These are phyloP conservation scores for Platorchestia sp. DNA, from an alignment of 1,140 invertebrate species.

Conservation along the genomic window DNA sequence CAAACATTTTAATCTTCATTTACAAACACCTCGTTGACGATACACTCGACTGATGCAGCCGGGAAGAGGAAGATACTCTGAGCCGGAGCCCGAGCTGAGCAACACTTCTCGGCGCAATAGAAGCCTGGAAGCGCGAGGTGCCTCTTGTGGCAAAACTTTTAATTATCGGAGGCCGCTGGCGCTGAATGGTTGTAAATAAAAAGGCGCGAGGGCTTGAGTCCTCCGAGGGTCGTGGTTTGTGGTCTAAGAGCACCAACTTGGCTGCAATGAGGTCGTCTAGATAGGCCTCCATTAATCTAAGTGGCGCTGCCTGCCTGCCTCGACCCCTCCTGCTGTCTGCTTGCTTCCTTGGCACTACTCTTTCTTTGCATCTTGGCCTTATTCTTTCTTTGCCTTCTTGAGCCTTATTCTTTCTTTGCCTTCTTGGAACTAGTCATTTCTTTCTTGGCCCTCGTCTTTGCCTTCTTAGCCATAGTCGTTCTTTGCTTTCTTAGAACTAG, in stretches of 20 bases:
- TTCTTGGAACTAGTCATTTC: neutral
- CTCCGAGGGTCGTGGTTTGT: constrained; percentile 48
- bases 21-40: too few species aligned
- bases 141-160: constrained; percentile 39
- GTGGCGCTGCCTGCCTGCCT: neutral
- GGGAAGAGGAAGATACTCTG: neutral
- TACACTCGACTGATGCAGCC: too few species aligned
- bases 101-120: neutral
- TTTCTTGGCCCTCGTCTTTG: neutral
- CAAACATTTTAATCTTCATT: too few species aligned
- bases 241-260: constrained; percentile 25
- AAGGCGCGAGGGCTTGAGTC: constrained; percentile 11
- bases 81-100: too few species aligned
- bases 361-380: neutral
- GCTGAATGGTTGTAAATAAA: constrained; percentile 52
- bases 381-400: neutral
- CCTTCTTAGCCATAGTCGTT: neutral
- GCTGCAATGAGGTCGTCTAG: constrained; percentile 55
- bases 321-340: neutral
- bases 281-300: constrained; percentile 47
- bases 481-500: neutral
- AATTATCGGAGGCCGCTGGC: constrained; percentile 37
- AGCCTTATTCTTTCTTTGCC: neutral
- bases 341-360: neutral
- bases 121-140: neutral